Conservation (phyloP, 2,888 invertebrate species). For the Clistopyga incitator region DNA sequence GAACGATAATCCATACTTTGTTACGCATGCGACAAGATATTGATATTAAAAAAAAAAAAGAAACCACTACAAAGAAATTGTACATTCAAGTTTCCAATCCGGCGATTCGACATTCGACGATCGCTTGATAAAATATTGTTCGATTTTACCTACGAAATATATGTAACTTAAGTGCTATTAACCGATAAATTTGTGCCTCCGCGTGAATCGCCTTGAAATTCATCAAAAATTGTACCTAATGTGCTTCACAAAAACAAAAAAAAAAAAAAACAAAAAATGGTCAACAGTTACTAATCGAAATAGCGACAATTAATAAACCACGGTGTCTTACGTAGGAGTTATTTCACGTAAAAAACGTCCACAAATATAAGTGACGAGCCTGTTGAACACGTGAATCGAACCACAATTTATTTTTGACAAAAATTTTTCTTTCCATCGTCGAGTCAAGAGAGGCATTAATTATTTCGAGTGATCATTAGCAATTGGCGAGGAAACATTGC, state of each 20-base stretch:
- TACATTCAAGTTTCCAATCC: constrained; percentile 11
- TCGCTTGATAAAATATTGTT: neutral
- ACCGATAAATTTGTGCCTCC: constrained; percentile 20
- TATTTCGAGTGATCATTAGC: neutral
- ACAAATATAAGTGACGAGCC: constrained; percentile 10
- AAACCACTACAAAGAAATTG: neutral
- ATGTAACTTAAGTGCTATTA: constrained; percentile 49
- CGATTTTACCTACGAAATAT: constrained; percentile 7
- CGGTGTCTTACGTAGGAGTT: constrained; percentile 36
- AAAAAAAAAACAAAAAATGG: constrained; percentile 8
- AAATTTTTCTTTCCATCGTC: neutral
- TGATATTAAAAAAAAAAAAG: neutral
- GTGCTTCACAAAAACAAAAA: constrained; percentile 42
- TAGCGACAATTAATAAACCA: neutral
- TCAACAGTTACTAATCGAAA: constrained; percentile 48
- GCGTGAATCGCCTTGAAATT: constrained; percentile 46
- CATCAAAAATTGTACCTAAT: constrained; percentile 57
- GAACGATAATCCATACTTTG: constrained; percentile 14
- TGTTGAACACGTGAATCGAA: constrained; percentile 2
- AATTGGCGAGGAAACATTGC: constrained; percentile 8
- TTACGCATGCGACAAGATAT: constrained; percentile 4
- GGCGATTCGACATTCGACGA: constrained; percentile 13
- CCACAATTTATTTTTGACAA: neutral
- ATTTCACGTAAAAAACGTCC: neutral
- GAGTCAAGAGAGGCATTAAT: neutral